phyloP scores from a whole-genome alignment of 1,140 invertebrate species.

The Pseudomyrmex flavicornis region DNA sequence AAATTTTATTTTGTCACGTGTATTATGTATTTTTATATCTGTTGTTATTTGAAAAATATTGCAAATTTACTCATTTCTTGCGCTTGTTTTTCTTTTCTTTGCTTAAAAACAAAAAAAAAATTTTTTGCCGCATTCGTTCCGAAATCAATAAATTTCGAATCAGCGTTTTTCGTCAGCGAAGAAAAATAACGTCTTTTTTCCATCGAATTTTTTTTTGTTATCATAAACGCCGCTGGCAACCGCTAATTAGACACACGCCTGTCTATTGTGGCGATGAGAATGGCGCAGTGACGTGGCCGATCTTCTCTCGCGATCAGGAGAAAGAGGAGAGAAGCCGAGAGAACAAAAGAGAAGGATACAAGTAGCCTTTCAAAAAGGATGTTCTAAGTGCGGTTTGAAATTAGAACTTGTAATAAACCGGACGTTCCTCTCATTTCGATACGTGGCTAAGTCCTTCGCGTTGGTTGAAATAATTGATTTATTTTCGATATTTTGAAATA shows the following conservation, averaged over 20 bases:
- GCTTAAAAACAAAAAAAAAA: neutral
- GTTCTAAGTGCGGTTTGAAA: neutral
- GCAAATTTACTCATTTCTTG: too few species aligned
- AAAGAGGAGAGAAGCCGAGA: neutral
- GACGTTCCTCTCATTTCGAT: too few species aligned
- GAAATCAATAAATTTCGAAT: conserved; percentile 43
- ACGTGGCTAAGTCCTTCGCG: too few species aligned
- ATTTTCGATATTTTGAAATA: too few species aligned
- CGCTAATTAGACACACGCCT: conserved; percentile 68
- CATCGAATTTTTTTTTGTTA: conserved; percentile 10
- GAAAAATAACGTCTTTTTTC: neutral
- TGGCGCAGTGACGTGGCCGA: conserved; percentile 60
- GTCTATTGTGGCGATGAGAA: conserved; percentile 65
- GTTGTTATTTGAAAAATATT: too few species aligned
- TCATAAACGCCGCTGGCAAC: conserved; percentile 52
- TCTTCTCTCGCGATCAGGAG: conserved; percentile 29
- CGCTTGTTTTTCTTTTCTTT: neutral
- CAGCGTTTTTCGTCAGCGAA: conserved; percentile 31
- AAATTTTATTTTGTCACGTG: too few species aligned
- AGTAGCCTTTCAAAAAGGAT: conserved; percentile 5
- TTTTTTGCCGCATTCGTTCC: conserved; percentile 33
- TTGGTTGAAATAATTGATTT: too few species aligned
- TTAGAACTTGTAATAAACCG: neutral
- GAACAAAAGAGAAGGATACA: neutral
- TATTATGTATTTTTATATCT: too few species aligned